Conservation (phyloP, 2,888 invertebrate species). For the Epinotia bilunana region DNA sequence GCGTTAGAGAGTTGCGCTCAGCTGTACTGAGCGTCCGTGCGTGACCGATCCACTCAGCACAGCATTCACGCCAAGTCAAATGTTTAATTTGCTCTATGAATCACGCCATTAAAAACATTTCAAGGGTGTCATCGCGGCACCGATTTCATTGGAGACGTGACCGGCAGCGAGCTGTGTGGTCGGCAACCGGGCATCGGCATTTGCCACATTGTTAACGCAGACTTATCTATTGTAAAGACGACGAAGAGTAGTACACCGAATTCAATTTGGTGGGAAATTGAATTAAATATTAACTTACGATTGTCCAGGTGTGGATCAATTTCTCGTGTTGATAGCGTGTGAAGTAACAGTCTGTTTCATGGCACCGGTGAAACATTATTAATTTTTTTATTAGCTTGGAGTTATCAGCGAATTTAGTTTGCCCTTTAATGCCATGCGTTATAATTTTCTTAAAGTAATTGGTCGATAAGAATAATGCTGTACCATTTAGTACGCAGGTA, state of each 20-base stretch:
- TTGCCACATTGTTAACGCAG: conserved; percentile 60
- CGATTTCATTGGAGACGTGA: conserved; percentile 82
- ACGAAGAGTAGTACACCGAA: conserved; percentile 66
- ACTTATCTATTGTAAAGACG: conserved; percentile 60
- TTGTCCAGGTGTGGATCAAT: conserved; percentile 43
- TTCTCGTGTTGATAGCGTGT: conserved; percentile 43
- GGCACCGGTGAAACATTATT: neutral
- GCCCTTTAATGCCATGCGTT: too few species aligned
- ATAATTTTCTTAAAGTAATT: too few species aligned
- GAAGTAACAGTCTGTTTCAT: conserved; percentile 14
- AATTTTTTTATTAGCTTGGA: conserved; percentile 8
- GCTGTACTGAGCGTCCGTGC: conserved; percentile 69
- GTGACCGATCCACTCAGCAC: conserved; percentile 82
- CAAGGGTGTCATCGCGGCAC: conserved; percentile 82
- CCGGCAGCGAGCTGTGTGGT: conserved; percentile 75
- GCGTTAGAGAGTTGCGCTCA: conserved; percentile 26
- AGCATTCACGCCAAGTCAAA: conserved; percentile 84
- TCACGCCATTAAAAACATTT: conserved; percentile 83
- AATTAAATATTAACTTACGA: conserved; percentile 51
- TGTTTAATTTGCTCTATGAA: conserved; percentile 85
- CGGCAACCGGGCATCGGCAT: conserved; percentile 59
- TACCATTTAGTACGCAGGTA: too few species aligned
- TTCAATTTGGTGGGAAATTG: conserved; percentile 70
- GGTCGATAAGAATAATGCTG: too few species aligned
- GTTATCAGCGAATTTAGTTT: too few species aligned